Percentiles rank a stretch among this genome's conserved stretches.
These are phyloP conservation scores for Physocephala rufipes DNA, from an alignment of 2,888 invertebrate species.

Conservation along the genomic window DNA sequence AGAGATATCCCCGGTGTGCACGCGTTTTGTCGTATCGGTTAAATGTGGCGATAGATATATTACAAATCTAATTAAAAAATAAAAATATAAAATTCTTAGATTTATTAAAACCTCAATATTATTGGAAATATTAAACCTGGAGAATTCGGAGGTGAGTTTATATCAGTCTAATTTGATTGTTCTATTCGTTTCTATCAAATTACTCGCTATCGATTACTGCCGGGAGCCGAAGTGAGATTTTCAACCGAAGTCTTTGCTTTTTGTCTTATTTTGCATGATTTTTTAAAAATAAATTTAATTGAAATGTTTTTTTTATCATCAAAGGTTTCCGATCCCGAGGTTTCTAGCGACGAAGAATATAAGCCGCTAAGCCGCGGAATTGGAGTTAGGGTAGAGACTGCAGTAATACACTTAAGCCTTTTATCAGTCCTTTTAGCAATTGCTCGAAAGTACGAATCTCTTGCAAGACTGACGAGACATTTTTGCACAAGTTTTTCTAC, in stretches of 20 bases:
- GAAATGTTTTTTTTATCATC: slow-evolving; percentile 58
- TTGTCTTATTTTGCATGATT: slow-evolving; percentile 24
- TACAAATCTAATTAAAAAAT: no score
- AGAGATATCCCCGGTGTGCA: no score
- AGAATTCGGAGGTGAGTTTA: not conserved
- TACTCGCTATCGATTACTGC: slow-evolving; percentile 17
- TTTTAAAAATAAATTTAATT: slow-evolving; percentile 18
- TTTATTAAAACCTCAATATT: not conserved
- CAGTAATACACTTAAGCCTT: slow-evolving; percentile 2
- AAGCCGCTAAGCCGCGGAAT: slow-evolving; percentile 22
- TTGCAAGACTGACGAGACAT: slow-evolving; percentile 28
- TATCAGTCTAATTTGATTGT: slow-evolving; percentile 6
- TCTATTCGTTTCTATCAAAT: slow-evolving; percentile 15
- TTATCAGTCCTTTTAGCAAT: slow-evolving; percentile 23
- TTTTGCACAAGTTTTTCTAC: slow-evolving; percentile 8
- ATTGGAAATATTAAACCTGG: not conserved
- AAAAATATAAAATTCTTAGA: no score
- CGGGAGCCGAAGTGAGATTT: not conserved
- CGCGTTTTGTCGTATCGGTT: no score
- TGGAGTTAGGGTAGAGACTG: slow-evolving; percentile 18
- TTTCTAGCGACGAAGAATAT: slow-evolving; percentile 15
- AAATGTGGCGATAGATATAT: no score
- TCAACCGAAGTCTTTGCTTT: not conserved
- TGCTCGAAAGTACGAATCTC: slow-evolving; percentile 13
- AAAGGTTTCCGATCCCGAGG: slow-evolving; percentile 44